phyloP scores from a whole-genome alignment of 2,888 invertebrate species.

The Nemotelus pantherinus region DNA sequence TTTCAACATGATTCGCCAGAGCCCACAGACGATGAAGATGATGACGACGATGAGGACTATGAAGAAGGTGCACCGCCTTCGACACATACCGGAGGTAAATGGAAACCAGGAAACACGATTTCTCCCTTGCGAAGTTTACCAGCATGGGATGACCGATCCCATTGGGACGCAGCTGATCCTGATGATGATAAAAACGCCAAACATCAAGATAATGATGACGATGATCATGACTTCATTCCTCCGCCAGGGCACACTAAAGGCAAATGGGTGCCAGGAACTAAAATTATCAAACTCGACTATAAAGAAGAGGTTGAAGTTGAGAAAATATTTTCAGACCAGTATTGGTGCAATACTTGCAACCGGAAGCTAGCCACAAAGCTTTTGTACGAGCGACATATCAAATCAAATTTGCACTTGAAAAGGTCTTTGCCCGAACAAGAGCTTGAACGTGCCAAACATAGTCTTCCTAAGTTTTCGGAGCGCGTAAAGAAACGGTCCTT shows the following conservation, averaged over 20 bases:
- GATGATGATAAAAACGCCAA: constrained; percentile 47
- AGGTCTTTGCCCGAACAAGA: constrained; percentile 75
- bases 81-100: constrained; percentile 75
- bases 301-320: constrained; percentile 65
- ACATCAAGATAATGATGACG: constrained; percentile 59
- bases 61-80: constrained; percentile 64
- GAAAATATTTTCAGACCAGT: constrained; percentile 67
- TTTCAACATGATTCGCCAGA: constrained; percentile 59
- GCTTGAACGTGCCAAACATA: constrained; percentile 68
- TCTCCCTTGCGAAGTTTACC: constrained; percentile 55
- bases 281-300: constrained; percentile 68
- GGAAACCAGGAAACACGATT: constrained; percentile 71
- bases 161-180: constrained; percentile 53
- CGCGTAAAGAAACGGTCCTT: constrained; percentile 63
- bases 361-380: constrained; percentile 77
- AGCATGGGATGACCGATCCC: constrained; percentile 68
- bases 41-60: constrained; percentile 62
- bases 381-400: constrained; percentile 80
- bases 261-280: constrained; percentile 81
- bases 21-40: constrained; percentile 61
- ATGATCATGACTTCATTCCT: constrained; percentile 68
- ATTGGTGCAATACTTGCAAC: constrained; percentile 85
- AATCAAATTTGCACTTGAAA: constrained; percentile 77
- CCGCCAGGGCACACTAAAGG: constrained; percentile 79
- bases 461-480: constrained; percentile 37